Conservation (phyloP, 2,888 invertebrate genomes). For the Acanthosepion pharaonis region DNA sequence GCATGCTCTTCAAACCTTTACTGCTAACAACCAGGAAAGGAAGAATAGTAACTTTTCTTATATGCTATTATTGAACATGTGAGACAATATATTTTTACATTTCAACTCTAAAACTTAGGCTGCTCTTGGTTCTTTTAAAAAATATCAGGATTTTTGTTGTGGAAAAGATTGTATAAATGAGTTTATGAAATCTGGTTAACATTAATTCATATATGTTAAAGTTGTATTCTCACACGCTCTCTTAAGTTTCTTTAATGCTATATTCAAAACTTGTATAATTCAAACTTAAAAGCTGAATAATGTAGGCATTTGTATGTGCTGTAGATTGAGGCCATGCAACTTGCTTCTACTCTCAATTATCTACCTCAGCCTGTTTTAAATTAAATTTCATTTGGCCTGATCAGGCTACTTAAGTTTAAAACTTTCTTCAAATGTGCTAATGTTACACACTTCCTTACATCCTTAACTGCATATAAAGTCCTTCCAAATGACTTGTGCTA, state of each 20-base stretch:
- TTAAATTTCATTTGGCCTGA: no score
- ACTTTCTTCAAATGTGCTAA: no score
- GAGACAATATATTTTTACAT: conserved; percentile 6
- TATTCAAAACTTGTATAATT: not conserved
- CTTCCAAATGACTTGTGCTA: no score
- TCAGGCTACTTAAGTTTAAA: no score
- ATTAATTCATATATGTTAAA: not conserved
- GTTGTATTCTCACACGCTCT: not conserved
- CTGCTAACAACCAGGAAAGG: not conserved
- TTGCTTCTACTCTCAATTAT: not conserved
- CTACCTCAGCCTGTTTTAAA: not conserved
- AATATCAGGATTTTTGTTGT: not conserved
- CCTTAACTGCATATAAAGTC: no score
- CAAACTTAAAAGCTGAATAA: not conserved
- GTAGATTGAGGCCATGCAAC: not conserved
- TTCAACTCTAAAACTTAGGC: not conserved
- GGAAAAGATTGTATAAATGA: not conserved
- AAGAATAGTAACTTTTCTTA: not conserved
- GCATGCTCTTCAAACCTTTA: not conserved
- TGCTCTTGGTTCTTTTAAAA: no score
- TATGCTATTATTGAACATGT: not conserved
- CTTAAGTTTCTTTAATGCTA: not conserved
- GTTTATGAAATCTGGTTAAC: not conserved
- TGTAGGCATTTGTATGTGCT: not conserved
- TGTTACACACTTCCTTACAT: no score